Percentiles rank a stretch among this genome's conserved stretches.
Evolutionary conservation across 2,797 vertebrate genomes (phyloP).

Genomic region (Benthosema pterotum): DNA sequence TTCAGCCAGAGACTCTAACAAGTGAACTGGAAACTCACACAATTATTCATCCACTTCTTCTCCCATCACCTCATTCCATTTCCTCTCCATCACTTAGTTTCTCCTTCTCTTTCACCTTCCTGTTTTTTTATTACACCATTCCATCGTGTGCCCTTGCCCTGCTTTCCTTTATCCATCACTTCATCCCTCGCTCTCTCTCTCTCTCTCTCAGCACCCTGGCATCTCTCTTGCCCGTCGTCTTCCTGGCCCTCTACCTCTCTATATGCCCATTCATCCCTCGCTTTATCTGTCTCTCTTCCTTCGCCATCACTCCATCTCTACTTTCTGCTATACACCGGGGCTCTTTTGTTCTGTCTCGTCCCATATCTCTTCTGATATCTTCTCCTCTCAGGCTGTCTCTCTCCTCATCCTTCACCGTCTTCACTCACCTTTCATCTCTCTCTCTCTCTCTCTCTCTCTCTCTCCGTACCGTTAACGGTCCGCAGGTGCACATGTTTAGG

Average conservation of each 20-base stretch:
- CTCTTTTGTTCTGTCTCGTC: too few relatives aligned
- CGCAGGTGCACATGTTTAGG: too few relatives aligned
- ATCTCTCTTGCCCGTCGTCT: neutral
- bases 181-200: constrained; percentile 7
- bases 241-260: constrained; percentile 12
- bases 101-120: neutral
- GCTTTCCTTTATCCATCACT: constrained; percentile 6
- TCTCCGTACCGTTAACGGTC: too few relatives aligned
- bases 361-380: too few relatives aligned
- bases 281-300: constrained; percentile 9
- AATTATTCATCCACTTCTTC: neutral
- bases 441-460: too few relatives aligned
- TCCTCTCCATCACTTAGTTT: neutral
- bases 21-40: too few relatives aligned
- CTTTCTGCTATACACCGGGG: too few relatives aligned
- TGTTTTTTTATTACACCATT: neutral
- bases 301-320: constrained; percentile 2
- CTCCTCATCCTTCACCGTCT: too few relatives aligned
- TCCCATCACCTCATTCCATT: neutral
- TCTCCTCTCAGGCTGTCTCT: too few relatives aligned
- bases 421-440: too few relatives aligned
- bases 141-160: too few relatives aligned
- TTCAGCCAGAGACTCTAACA: too few relatives aligned
- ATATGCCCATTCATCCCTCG: constrained; percentile 1
- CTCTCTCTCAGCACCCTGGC: neutral